Base-by-base conservation (phyloP, 2,888 invertebrate species). In the Labia minor region DNA sequence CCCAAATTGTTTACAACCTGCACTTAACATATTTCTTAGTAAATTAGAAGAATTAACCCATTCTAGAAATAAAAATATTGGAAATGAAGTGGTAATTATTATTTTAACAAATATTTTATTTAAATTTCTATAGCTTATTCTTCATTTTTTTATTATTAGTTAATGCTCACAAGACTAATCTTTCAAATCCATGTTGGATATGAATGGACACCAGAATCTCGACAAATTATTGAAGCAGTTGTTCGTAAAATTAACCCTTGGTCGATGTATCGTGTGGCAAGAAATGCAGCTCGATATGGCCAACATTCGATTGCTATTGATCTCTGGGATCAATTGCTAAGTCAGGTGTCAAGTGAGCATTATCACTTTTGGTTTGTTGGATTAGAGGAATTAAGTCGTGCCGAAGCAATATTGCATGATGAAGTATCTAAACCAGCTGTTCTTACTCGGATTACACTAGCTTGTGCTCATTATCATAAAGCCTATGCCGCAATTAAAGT, bases 311-410 rank as follows among this genome's bases (percentile, higher is more conserved):
- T 90, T 20, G 89, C 89, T 0, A 83, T 86, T 0, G 78, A 79
- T 4, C 82, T 91, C 33, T 83, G 89, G 72, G 78, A 81, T 21
- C 80, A 81, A 62, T 77, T 91, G 21, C 82, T 85, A 1, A 84
- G 84, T 63, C 81, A 85, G 70, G 90, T 90, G 0, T 90, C 92
- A 16, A 90, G 91, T 33, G 95, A 95, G 74, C 88, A 92, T 72
- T 85, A 90, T 64, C 90, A 94, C 74, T 92, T 93, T 74, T 96
- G 95, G 89, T 78, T 95, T 66, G 84, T 86, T 0, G 89, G 91
- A 0, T 77, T 96, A n/a, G 83, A 88, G 69, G 83, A 89, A 69
- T 84, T 91, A 70, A 86, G 89, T 0, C 82, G 82, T 64, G 91
- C 89, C 0, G 92, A 92, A 76, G 84, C 86, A 14, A 81, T 81